A percentile compares a stretch with the other conserved stretches of the same genome.
phyloP scores from a whole-genome alignment of 2,888 invertebrate species.

The Standfussiana lucernea region DNA sequence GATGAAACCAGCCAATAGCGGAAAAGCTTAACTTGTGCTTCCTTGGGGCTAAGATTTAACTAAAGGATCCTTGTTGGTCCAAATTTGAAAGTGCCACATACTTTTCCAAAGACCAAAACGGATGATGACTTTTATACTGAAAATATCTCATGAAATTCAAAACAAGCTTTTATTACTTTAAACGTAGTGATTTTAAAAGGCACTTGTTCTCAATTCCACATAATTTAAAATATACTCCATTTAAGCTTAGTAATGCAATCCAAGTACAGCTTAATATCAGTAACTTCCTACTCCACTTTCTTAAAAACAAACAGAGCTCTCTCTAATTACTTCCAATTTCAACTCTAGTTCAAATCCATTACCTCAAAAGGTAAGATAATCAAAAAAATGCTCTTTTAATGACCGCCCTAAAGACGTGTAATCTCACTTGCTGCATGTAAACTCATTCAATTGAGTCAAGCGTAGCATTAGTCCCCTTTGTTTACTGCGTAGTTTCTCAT shows the following conservation, averaged over 20 bases:
- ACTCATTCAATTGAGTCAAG: conserved; percentile 51
- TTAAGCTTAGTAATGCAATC: background rate
- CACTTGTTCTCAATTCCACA: background rate
- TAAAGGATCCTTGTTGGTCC: background rate
- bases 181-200: background rate
- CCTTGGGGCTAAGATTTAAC: background rate
- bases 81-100: background rate
- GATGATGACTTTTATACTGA: background rate
- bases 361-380: conserved; percentile 8
- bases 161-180: background rate
- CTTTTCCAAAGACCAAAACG: background rate
- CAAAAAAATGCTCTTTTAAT: conserved; percentile 9
- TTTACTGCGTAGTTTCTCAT: conserved; percentile 62
- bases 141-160: background rate
- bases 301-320: background rate
- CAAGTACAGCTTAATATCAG: background rate
- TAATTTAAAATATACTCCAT: background rate
- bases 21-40: background rate
- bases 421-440: conserved; percentile 29
- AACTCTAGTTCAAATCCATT: conserved; percentile 5
- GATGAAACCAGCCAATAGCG: background rate
- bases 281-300: conserved; percentile 12
- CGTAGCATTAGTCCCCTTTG: conserved; percentile 50
- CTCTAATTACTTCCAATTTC: conserved; percentile 33
- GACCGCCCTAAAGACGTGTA: conserved; percentile 38